These are phyloP conservation scores for Erythrocercus mccallii DNA, from an alignment of 2,113 vertebrate genomes.

Conservation along the genomic window DNA sequence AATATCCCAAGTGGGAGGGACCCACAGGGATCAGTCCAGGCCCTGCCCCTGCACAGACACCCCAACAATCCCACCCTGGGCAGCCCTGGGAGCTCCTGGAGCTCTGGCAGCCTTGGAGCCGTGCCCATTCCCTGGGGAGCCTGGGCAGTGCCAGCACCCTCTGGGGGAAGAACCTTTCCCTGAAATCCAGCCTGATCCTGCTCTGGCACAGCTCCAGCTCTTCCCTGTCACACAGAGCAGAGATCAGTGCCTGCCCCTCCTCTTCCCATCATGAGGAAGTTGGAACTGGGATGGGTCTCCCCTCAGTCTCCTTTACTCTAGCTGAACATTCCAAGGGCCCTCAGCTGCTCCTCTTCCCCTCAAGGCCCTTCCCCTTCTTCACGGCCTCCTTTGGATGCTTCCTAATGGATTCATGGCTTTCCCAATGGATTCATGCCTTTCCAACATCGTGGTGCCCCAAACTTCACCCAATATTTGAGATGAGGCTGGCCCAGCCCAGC, in stretches of 20 bases:
- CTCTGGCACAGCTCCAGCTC: fast-evolving
- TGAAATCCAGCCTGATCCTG: fast-evolving
- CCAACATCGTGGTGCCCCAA: background rate
- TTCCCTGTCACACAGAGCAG: background rate
- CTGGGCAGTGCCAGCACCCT: background rate
- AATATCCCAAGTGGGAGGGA: background rate
- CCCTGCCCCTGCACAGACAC: background rate
- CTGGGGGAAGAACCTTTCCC: background rate
- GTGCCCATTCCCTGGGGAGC: background rate
- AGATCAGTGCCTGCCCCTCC: background rate
- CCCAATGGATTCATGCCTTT: background rate
- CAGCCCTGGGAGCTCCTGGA: background rate
- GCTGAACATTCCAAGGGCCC: background rate
- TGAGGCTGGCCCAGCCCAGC: background rate
- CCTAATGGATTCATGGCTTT: background rate
- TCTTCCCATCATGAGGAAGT: fast-evolving
- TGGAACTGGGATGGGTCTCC: background rate
- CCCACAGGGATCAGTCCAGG: fast-evolving
- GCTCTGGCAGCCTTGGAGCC: background rate
- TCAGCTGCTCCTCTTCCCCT: background rate
- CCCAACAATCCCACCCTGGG: background rate
- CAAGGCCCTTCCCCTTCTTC: background rate
- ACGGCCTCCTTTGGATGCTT: background rate
- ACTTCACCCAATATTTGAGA: fast-evolving
- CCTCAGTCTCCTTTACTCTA: background rate